phyloP scores from a whole-genome alignment of 2,113 vertebrate species.

The Irena cyanogastra region DNA sequence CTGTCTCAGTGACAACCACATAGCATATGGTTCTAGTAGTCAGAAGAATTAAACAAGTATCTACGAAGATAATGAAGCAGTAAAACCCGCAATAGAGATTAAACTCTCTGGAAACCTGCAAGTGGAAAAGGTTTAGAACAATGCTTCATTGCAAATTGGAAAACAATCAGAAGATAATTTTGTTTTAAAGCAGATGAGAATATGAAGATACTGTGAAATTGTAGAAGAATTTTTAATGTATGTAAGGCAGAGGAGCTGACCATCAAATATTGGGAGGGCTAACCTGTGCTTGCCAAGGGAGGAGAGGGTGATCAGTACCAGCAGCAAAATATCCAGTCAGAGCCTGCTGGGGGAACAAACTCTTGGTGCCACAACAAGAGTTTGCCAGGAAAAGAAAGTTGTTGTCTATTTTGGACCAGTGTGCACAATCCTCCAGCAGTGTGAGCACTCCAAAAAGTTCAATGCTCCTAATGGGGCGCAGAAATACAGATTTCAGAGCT shows the following conservation, averaged over 20 bases:
- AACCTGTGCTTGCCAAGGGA: not conserved
- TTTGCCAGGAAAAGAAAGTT: not conserved
- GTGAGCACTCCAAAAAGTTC: not conserved
- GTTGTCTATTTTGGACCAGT: fast-evolving
- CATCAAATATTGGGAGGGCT: not conserved
- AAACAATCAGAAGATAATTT: not conserved
- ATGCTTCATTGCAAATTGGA: not conserved
- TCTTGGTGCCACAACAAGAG: not conserved
- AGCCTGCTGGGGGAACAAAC: not conserved
- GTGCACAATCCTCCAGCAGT: not conserved
- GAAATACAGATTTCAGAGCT: not conserved
- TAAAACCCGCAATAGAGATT: not conserved
- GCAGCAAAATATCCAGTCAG: not conserved
- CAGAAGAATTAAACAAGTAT: slow-evolving; percentile 18
- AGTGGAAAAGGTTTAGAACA: not conserved
- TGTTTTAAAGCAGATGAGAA: not conserved
- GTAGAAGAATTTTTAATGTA: not conserved
- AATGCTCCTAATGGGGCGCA: not conserved
- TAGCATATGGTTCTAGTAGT: not conserved
- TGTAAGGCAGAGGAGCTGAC: not conserved
- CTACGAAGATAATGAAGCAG: not conserved
- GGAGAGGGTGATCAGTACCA: not conserved
- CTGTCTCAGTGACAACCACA: not conserved
- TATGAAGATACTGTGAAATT: not conserved
- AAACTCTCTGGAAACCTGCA: slow-evolving; percentile 5